Conservation (phyloP, 2,888 invertebrate genomes). For the Luffia ferchaultella region DNA sequence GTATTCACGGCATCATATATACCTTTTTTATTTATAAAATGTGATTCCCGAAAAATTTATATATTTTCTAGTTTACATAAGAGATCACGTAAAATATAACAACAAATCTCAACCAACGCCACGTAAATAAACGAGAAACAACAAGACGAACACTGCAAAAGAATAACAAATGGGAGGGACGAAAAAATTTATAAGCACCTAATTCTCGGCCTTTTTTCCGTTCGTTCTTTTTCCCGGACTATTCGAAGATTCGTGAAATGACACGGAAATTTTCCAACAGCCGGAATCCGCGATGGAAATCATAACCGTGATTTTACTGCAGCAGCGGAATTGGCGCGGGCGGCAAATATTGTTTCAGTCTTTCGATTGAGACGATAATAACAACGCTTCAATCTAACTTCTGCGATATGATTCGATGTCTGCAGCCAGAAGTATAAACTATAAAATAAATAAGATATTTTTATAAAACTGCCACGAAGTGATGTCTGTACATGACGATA, state of each 20-base stretch:
- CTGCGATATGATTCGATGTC: conserved; percentile 46
- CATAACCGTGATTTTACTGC: conserved; percentile 46
- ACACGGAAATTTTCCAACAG: conserved; percentile 31
- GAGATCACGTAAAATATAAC: too few relatives aligned
- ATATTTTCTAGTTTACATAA: too few relatives aligned
- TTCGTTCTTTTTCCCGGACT: neutral
- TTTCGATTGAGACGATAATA: conserved; percentile 53
- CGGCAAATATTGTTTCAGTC: conserved; percentile 47
- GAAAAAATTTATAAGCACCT: neutral
- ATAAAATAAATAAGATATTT: too few relatives aligned
- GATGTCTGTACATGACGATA: too few relatives aligned
- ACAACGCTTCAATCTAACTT: conserved; percentile 59
- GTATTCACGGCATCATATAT: too few relatives aligned
- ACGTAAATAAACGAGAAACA: neutral
- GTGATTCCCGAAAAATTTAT: too few relatives aligned
- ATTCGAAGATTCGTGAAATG: conserved; percentile 17
- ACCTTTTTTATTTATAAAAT: too few relatives aligned
- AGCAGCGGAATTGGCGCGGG: conserved; percentile 36
- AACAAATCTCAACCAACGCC: neutral
- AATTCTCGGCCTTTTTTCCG: neutral
- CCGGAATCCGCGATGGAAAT: conserved; percentile 38
- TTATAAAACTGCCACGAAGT: too few relatives aligned
- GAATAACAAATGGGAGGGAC: neutral
- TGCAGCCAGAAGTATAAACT: too few relatives aligned
- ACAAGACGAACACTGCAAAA: neutral